Conservation (phyloP, 2,888 invertebrate species). For the Acrocyrtus sp. region DNA sequence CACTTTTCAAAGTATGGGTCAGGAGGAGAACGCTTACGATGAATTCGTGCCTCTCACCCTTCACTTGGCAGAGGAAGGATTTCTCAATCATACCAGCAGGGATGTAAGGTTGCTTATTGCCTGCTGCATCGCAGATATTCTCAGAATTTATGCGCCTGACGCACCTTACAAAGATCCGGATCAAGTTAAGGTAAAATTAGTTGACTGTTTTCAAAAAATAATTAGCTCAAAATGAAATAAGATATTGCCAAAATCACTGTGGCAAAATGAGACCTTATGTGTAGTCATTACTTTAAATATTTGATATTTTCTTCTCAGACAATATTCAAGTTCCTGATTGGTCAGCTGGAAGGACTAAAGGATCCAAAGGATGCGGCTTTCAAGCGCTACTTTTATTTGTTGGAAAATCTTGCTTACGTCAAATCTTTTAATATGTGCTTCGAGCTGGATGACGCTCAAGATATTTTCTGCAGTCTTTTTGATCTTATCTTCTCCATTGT, state of each 20-base stretch:
- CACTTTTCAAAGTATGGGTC: conserved; percentile 95
- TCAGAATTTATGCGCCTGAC: conserved; percentile 96
- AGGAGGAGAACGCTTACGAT: conserved; percentile 94
- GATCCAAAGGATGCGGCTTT: conserved; percentile 98
- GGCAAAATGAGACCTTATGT: too few species aligned
- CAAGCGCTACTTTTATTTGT: conserved; percentile 95
- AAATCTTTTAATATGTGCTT: conserved; percentile 99
- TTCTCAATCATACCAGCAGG: conserved; percentile 86
- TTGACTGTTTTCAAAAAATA: background rate
- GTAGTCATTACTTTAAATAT: background rate
- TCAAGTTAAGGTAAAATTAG: conserved; percentile 82
- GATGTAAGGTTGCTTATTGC: conserved; percentile 96
- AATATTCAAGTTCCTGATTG: conserved; percentile 93
- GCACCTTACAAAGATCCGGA: conserved; percentile 97
- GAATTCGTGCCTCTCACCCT: conserved; percentile 92
- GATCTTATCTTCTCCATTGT: conserved; percentile 95
- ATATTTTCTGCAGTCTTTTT: conserved; percentile 94
- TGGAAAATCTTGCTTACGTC: conserved; percentile 96
- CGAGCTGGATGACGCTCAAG: conserved; percentile 96
- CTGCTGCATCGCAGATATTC: conserved; percentile 96
- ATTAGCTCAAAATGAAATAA: background rate
- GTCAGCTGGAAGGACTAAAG: conserved; percentile 90
- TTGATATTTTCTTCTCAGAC: conserved; percentile 70
- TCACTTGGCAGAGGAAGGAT: conserved; percentile 92
- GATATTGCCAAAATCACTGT: background rate